Percentiles rank a stretch among this genome's conserved stretches.
These are phyloP conservation scores for Cololabis saira DNA, from an alignment of 2,113 vertebrate species.

Conservation along the genomic window DNA sequence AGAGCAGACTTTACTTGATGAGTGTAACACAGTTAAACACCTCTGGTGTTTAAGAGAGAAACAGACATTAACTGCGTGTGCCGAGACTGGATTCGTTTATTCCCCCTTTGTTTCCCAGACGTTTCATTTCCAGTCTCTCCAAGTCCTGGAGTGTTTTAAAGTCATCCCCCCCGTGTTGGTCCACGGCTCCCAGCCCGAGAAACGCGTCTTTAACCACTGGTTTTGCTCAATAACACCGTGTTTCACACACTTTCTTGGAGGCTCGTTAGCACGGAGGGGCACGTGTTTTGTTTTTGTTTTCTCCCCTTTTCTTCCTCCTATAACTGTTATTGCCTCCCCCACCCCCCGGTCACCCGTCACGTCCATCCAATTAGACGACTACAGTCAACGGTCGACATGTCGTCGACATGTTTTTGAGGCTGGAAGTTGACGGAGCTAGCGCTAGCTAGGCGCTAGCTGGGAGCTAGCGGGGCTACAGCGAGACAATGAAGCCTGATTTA, in stretches of 20 bases:
- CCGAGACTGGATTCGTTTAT: too few species aligned
- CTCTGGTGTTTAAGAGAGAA: neutral
- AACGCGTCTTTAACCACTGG: conserved; percentile 11
- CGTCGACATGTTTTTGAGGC: too few species aligned
- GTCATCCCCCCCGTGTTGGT: too few species aligned
- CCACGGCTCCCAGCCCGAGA: conserved; percentile 21
- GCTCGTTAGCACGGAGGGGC: neutral
- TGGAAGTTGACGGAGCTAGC: conserved; percentile 29
- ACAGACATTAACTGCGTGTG: conserved; percentile 2
- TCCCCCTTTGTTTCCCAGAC: too few species aligned
- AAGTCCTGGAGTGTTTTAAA: too few species aligned
- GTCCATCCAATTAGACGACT: neutral
- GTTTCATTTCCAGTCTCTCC: too few species aligned
- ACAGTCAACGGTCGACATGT: too few species aligned
- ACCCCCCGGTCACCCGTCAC: neutral
- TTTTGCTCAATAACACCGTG: neutral
- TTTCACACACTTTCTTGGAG: neutral
- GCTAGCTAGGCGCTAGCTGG: conserved; percentile 33
- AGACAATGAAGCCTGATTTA: too few species aligned
- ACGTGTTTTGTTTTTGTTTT: neutral
- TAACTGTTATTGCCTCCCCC: too few species aligned
- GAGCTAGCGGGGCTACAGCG: too few species aligned
- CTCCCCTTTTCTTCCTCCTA: too few species aligned
- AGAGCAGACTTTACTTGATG: neutral
- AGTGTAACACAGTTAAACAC: neutral